Evolutionary conservation across 1,140 invertebrate genomes (phyloP), one percentile per base, ranked within the genome.

Genomic region (Eumeta japonica): DNA sequence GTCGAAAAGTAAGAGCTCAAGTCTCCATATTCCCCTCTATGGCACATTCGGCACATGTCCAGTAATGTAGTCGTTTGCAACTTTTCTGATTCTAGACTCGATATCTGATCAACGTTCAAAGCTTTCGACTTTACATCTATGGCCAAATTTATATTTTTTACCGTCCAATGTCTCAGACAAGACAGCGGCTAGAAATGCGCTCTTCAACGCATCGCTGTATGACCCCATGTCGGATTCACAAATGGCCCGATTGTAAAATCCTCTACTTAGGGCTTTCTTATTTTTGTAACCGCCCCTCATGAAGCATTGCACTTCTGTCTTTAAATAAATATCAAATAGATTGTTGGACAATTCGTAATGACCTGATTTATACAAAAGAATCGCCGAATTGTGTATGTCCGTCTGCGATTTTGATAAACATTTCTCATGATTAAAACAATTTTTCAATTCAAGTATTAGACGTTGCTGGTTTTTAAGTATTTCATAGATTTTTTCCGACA

Each of bases 171-270:
- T 48, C 3, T 60, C 43, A 1, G 52, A 50, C 17, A 64, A 67
- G 4, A 65, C 41, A 9, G 67, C 28, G 27, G 64, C 67, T n/a
- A 71, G 45, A 44, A 39, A 74, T 1, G 65, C 65, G 45, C 58
- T 58, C 11, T 50, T 37, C 3, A 70, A 37, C 0, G 66, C 62
- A 16, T 49, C 39, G 11, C 58, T 53, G 14, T 54, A 57, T 10
- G 53, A 30, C 10, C 55, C 59, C 10, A 10, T 52, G 13, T 71
- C 65, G 16, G 67, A 20, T 34, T 71, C 57, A 39, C 66, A 67
- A 28, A 74, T 74, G 34, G 62, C 55, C 16, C 63, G 68, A 27
- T 74, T 74, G 13, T 71, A 74, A 3, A 71, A 43, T 0, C 58
- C 70, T 31, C 66, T 29, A n/a, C 57, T 52, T 3, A 71, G 49